Evolutionary conservation across 1,140 invertebrate species (phyloP).

Genomic region (Agrilus planipennis): DNA sequence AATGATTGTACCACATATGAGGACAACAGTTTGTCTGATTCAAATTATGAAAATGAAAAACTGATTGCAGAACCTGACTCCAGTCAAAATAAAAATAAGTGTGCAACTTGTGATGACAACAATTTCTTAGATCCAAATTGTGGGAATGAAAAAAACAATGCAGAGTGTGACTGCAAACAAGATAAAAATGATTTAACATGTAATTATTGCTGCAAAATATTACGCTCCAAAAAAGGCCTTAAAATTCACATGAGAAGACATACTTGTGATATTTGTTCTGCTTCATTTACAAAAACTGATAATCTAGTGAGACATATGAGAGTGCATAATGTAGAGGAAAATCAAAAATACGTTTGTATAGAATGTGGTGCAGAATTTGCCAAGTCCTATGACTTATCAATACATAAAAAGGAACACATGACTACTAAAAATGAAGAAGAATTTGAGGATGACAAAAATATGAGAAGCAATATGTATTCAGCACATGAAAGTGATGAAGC

Average conservation of each 20-base stretch:
- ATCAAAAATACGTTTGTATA: slow-evolving; percentile 16
- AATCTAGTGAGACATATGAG: slow-evolving; percentile 25
- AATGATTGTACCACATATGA: slow-evolving; percentile 15
- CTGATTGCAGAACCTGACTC: slow-evolving; percentile 13
- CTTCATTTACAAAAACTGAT: slow-evolving; percentile 23
- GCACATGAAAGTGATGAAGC: neutral
- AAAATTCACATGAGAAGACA: slow-evolving; percentile 29
- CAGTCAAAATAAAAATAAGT: too few relatives aligned
- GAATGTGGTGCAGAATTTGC: slow-evolving; percentile 20
- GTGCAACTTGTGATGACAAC: slow-evolving; percentile 21
- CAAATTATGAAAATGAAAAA: slow-evolving; percentile 15
- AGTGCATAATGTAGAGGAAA: slow-evolving; percentile 20
- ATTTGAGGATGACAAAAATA: neutral
- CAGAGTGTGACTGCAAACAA: slow-evolving; percentile 15
- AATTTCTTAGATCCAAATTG: slow-evolving; percentile 16
- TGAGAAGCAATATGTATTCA: too few relatives aligned
- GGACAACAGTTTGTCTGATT: slow-evolving; percentile 21
- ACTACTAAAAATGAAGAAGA: neutral
- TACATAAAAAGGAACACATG: slow-evolving; percentile 18
- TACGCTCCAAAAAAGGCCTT: slow-evolving; percentile 24
- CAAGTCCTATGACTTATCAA: slow-evolving; percentile 15
- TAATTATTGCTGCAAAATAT: slow-evolving; percentile 22
- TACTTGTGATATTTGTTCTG: slow-evolving; percentile 24
- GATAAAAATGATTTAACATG: slow-evolving; percentile 17
- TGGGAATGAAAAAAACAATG: slow-evolving; percentile 13